Base-by-base conservation (phyloP, 2,113 vertebrate species). In the Leucoraja erinaceus region DNA sequence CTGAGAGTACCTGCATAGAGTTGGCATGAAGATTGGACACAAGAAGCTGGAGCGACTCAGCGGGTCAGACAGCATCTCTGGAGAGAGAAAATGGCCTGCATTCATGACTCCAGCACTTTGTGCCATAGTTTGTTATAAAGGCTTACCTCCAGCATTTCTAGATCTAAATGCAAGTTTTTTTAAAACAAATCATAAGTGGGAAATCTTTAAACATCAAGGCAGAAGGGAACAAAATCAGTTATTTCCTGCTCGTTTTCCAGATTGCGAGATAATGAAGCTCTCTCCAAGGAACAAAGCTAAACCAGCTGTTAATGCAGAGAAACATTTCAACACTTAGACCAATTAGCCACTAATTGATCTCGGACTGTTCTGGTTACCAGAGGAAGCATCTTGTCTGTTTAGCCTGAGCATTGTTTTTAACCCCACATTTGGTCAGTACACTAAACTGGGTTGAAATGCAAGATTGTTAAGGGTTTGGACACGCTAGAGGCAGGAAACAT, bases 381-480 rank as follows among this genome's bases (percentile, higher is more conserved):
- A 88, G 59, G 59, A 88, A 88, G 56, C 83, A 66, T 88, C 83
- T 16, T 66, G 83, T 88, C 83, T n/a, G 14, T 63, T 63, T n/a
- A 63, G 59, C 83, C 83, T 31, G 11, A 1, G 28, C 10, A 33
- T 66, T 63, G 59, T 63, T 88, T 47, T 47, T 47, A 47, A 47
- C 38, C 3, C 59, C 83, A 16, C 18, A 86, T n/a, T 86, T 28
- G 25, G 81, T 61, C 54, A 61, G 11, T 16, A 56, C 18, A n/a
- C 83, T 47, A 88, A 66, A 31, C 16, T 3, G n/a, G 5, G 83
- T 63, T 47, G 18, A n/a, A n/a, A 86, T 6, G 31, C 38, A 47
- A 47, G 38, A 47, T 47, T 47, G 38, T 3, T 47, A 47, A 47
- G 38, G 38, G 38, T 3, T 47, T 47, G 38, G 38, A 47, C 38